These are phyloP conservation scores for Amphipyra berbera DNA, from an alignment of 2,888 invertebrate species.

Conservation along the genomic window DNA sequence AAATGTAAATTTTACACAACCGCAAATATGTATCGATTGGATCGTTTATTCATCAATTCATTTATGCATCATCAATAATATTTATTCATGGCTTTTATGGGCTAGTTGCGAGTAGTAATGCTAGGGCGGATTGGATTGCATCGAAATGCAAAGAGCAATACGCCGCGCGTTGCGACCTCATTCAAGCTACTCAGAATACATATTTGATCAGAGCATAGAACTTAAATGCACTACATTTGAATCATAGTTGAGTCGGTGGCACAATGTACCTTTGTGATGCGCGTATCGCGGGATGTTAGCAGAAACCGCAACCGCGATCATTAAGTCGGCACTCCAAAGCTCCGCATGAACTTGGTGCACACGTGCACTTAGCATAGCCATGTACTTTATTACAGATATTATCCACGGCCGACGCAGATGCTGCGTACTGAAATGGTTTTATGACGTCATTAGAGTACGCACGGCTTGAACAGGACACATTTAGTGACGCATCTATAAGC, in stretches of 20 bases:
- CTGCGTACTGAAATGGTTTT: constrained; percentile 23
- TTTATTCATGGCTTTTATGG: constrained; percentile 39
- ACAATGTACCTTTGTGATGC: constrained; percentile 38
- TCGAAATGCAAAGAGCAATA: constrained; percentile 47
- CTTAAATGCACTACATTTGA: constrained; percentile 47
- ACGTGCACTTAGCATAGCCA: constrained; percentile 24
- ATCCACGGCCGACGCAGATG: constrained; percentile 23
- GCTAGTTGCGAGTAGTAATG: constrained; percentile 13
- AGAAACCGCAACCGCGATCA: constrained; percentile 43
- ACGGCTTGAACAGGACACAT: constrained; percentile 24
- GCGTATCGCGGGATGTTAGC: constrained; percentile 38
- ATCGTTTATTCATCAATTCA: constrained; percentile 52
- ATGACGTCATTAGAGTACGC: constrained; percentile 44
- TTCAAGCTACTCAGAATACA: constrained; percentile 43
- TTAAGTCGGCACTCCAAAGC: constrained; percentile 26
- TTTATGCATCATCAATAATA: constrained; percentile 42
- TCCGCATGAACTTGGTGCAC: constrained; percentile 33
- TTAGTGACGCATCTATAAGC: constrained; percentile 12
- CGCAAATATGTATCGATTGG: constrained; percentile 49
- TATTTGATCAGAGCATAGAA: constrained; percentile 46
- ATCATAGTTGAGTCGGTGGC: constrained; percentile 37
- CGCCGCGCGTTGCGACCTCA: constrained; percentile 36
- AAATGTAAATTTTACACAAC: constrained; percentile 59
- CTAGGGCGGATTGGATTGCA: constrained; percentile 26
- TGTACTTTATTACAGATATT: constrained; percentile 29